Evolutionary conservation across 1,140 invertebrate genomes (phyloP), one percentile per base, ranked within the genome.

Genomic region (Cydia amplana): DNA sequence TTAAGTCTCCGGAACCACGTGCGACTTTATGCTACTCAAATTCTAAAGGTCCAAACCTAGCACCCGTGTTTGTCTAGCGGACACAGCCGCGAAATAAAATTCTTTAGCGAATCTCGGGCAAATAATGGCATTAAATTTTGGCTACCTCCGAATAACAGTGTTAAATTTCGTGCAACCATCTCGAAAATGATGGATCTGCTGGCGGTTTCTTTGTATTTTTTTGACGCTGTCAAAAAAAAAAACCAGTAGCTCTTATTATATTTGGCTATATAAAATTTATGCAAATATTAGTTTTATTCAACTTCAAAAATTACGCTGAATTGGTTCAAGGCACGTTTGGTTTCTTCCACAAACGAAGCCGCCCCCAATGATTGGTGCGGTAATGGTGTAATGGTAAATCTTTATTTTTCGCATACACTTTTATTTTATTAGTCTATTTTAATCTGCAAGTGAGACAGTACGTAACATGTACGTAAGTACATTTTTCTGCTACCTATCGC

Each of bases 141-240:
- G 83, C 81, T 83, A 90, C 74, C 74, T 77, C 81, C 74, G 83
- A 80, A 92, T 90, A 92, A 91, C 89, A 89, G 89, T 90, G 89
- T 92, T 91, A 87, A 90, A 91, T 92, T 91, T 91, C 90, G 75
- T 84, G 85, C 76, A 89, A 86, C 80, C 79, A 83, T 83, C 86
- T 77, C 80, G 75, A 82, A 86, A 84, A 91, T 91, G 90, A 91
- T 89, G 81, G 81, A 92, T 92, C 85, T 90, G 86, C 85, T 83
- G 87, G 89, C 87, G 82, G 82, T 75, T 76, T 67, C 83, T 88
- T 88, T 91, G 72, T 76, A 74, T 46, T 73, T 80, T 81, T 83
- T 82, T 82, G 75, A 7, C 25, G 7, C 55, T 12, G 73, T 18
- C 73, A 60, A 20, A 72, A n/a, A 20, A 70, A 65, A 46, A 49